Evolutionary conservation across 2,888 invertebrate species (phyloP).

Genomic region (Callosobruchus maculatus): DNA sequence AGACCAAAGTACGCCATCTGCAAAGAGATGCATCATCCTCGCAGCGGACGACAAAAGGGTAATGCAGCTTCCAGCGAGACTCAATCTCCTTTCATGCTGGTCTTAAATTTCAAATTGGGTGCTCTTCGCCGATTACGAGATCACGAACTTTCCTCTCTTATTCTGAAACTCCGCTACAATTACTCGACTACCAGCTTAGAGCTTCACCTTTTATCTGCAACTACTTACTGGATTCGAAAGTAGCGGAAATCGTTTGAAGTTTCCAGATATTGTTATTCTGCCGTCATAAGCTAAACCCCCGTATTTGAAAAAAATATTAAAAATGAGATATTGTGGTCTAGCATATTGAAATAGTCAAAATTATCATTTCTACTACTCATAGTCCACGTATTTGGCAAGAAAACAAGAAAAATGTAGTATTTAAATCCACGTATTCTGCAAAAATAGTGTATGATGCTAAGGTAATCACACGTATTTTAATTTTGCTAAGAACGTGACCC

Average conservation of each 20-base stretch:
- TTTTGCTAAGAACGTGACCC: no score
- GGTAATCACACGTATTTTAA: no score
- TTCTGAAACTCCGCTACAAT: conserved; percentile 17
- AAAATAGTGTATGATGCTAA: no score
- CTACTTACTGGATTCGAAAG: not conserved
- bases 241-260: not conserved
- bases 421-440: no score
- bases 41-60: not conserved
- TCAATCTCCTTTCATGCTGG: conserved; percentile 12
- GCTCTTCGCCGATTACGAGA: conserved; percentile 15
- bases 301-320: no score
- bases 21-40: not conserved
- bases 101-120: conserved; percentile 19
- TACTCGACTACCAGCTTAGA: conserved; percentile 17
- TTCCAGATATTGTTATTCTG: not conserved
- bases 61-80: not conserved
- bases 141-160: conserved; percentile 16
- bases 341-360: no score
- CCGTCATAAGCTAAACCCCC: no score
- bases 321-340: no score
- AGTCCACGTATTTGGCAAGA: no score
- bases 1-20: not conserved
- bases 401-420: no score
- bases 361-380: no score
- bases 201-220: not conserved